Conservation (phyloP, 2,113 vertebrate genomes). For the Ahaetulla prasina region DNA sequence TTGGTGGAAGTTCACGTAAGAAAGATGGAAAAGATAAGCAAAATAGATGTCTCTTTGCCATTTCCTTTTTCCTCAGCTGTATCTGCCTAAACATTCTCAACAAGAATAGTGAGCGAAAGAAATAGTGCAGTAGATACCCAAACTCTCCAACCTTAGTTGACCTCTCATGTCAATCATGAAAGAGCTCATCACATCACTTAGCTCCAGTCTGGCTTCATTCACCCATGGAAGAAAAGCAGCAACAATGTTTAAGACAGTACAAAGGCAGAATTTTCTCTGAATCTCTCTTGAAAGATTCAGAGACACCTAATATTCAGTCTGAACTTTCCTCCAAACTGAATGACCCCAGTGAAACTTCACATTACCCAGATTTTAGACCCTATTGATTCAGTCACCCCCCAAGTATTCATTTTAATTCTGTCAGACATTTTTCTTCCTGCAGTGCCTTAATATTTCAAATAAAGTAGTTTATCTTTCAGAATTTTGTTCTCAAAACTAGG, state of each 20-base stretch:
- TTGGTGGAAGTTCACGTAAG: not conserved
- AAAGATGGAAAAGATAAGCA: not conserved
- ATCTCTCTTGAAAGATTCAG: not conserved
- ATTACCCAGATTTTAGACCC: slow-evolving; percentile 11
- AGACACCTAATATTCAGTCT: not conserved
- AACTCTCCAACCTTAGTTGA: not conserved
- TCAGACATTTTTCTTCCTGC: slow-evolving; percentile 23
- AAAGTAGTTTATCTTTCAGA: slow-evolving; percentile 56
- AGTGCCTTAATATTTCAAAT: slow-evolving; percentile 45
- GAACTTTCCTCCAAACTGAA: not conserved
- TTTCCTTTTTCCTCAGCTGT: not conserved
- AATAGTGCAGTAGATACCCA: not conserved
- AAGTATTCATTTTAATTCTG: slow-evolving; percentile 43
- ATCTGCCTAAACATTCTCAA: not conserved
- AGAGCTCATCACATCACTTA: not conserved
- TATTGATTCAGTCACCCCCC: slow-evolving; percentile 9
- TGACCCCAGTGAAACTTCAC: not conserved
- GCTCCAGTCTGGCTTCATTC: not conserved
- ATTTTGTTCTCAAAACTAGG: slow-evolving; percentile 56
- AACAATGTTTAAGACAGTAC: not conserved
- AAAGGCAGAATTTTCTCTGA: not conserved
- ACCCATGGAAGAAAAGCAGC: not conserved
- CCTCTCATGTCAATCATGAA: not conserved
- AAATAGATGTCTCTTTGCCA: not conserved
- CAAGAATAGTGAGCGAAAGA: not conserved